Conservation (phyloP, 2,888 invertebrate genomes). For the Marronus borbonicus region DNA sequence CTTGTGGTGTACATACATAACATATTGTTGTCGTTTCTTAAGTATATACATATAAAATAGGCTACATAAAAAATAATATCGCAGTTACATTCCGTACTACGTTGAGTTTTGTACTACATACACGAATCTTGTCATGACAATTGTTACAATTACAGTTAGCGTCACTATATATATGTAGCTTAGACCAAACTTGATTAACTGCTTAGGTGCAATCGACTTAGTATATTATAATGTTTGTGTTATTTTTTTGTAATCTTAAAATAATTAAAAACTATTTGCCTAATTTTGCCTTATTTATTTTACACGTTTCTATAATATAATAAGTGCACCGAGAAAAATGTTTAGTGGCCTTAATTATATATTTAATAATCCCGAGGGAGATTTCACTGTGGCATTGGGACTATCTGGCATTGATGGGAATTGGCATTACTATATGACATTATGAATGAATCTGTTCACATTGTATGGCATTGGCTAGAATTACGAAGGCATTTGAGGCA, state of each 20-base stretch:
- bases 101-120: background rate
- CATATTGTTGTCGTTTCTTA: background rate
- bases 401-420: no score
- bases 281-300: background rate
- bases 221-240: slow-evolving; percentile 26
- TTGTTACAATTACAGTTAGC: background rate
- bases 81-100: slow-evolving; percentile 44
- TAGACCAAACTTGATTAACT: slow-evolving; percentile 20
- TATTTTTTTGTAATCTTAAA: slow-evolving; percentile 42
- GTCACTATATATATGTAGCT: slow-evolving; percentile 19
- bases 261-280: slow-evolving; percentile 25
- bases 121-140: background rate
- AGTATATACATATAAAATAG: slow-evolving; percentile 3
- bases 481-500: no score
- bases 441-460: no score
- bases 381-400: no score
- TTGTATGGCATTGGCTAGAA: no score
- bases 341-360: no score
- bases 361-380: no score
- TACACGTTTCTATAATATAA: no score
- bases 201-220: slow-evolving; percentile 17
- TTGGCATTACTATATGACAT: no score
- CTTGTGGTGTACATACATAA: slow-evolving; percentile 12
- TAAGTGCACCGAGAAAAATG: no score
- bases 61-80: slow-evolving; percentile 12